These are phyloP conservation scores for Eupithecia exiguata DNA, from an alignment of 2,888 invertebrate species.

Conservation along the genomic window DNA sequence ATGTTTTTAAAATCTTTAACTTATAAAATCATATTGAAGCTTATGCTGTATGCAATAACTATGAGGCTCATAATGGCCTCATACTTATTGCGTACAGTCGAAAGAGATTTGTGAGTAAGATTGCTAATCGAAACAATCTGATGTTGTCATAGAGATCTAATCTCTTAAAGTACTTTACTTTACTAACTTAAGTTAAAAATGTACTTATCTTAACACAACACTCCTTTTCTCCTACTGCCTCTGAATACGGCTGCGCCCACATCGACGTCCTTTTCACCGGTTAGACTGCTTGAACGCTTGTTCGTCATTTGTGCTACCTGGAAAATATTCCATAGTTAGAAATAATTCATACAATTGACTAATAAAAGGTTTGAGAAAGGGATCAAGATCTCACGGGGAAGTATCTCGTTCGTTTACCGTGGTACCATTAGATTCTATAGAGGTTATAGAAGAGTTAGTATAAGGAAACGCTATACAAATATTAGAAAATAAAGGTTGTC, in stretches of 20 bases:
- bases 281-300: slow-evolving; percentile 55
- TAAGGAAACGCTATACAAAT: too few relatives aligned
- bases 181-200: neutral
- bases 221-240: slow-evolving; percentile 72
- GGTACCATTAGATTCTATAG: too few relatives aligned
- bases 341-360: neutral
- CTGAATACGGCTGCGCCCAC: slow-evolving; percentile 52
- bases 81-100: neutral
- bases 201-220: slow-evolving; percentile 46
- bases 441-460: too few relatives aligned
- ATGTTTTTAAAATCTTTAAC: neutral
- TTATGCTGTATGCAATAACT: too few relatives aligned
- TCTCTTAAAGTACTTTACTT: too few relatives aligned
- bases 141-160: neutral
- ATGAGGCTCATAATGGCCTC: too few relatives aligned
- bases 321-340: slow-evolving; percentile 22
- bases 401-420: too few relatives aligned
- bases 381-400: too few relatives aligned
- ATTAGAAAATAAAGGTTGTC: too few relatives aligned
- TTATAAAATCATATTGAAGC: neutral
- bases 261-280: slow-evolving; percentile 54
- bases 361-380: too few relatives aligned
- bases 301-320: slow-evolving; percentile 74
- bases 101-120: neutral
- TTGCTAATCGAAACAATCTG: neutral